Conservation (phyloP, 2,113 vertebrate species). For the Paracanthobrama guichenoti region DNA sequence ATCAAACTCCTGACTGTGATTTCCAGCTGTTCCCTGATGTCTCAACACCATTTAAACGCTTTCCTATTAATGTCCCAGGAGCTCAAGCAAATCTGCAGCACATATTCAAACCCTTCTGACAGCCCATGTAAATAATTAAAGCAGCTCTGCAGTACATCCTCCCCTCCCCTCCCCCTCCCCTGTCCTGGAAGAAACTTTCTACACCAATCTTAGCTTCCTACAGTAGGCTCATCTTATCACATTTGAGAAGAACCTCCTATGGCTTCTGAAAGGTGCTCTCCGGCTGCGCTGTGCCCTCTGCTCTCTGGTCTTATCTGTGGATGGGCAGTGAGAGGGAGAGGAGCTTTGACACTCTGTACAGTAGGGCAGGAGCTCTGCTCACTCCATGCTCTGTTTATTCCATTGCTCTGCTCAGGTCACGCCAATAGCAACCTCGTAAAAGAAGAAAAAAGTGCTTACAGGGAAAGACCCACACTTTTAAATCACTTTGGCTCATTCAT, state of each 20-base stretch:
- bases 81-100: conserved; percentile 27
- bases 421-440: conserved; percentile 12
- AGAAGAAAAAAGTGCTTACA: conserved; percentile 24
- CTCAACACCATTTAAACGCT: conserved; percentile 40
- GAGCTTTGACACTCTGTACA: conserved; percentile 8
- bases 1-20: conserved; percentile 42
- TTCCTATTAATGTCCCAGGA: conserved; percentile 36
- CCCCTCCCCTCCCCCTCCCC: not conserved
- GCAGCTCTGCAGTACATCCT: conserved; percentile 7
- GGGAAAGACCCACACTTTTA: conserved; percentile 17
- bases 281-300: not conserved
- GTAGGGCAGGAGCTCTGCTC: not conserved
- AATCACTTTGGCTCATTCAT: not conserved
- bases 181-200: not conserved
- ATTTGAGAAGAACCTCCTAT: not conserved
- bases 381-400: not conserved
- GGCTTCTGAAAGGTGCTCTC: not conserved
- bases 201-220: not conserved
- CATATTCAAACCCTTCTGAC: conserved; percentile 38
- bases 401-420: not conserved
- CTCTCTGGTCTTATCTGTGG: conserved; percentile 17
- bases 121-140: conserved; percentile 48
- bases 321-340: conserved; percentile 9
- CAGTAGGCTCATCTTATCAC: conserved; percentile 15
- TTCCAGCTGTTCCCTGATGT: conserved; percentile 43